These are phyloP conservation scores for Tor tambroides DNA, from an alignment of 2,113 vertebrate species.

Conservation along the genomic window DNA sequence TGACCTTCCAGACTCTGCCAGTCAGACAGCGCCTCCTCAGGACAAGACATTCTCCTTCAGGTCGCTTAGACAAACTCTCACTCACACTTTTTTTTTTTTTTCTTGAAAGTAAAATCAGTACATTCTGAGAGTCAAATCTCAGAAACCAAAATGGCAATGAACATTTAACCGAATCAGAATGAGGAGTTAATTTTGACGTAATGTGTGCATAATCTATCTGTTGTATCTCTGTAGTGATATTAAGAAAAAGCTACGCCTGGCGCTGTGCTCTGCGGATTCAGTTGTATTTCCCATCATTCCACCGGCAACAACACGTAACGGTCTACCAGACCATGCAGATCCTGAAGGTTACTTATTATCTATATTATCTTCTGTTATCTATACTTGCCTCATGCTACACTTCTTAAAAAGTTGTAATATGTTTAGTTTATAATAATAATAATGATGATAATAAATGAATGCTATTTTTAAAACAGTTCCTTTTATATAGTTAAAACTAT, in stretches of 20 bases:
- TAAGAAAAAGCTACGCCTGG: slow-evolving; percentile 97
- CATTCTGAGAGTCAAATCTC: neutral
- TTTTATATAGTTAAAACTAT: too few relatives aligned
- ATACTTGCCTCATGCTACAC: neutral
- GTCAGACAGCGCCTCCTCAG: slow-evolving; percentile 92
- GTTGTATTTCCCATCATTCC: slow-evolving; percentile 90
- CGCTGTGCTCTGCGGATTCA: slow-evolving; percentile 95
- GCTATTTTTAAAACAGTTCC: too few relatives aligned
- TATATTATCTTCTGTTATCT: neutral
- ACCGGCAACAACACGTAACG: slow-evolving; percentile 86
- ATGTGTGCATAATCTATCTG: neutral
- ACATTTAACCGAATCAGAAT: neutral
- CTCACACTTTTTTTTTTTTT: too few relatives aligned
- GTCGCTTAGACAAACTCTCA: slow-evolving; percentile 58
- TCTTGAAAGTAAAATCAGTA: neutral
- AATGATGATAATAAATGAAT: too few relatives aligned
- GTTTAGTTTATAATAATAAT: neutral
- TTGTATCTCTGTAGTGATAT: slow-evolving; percentile 82
- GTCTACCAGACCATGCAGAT: slow-evolving; percentile 93
- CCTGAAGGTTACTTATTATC: slow-evolving; percentile 81
- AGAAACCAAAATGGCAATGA: neutral
- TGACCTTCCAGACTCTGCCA: slow-evolving; percentile 96
- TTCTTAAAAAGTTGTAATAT: neutral
- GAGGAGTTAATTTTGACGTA: too few relatives aligned
- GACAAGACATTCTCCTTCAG: slow-evolving; percentile 92